Evolutionary conservation across 1,140 invertebrate species (phyloP), one percentile per base, ranked within the genome.

Genomic region (Theocolax elegans): DNA sequence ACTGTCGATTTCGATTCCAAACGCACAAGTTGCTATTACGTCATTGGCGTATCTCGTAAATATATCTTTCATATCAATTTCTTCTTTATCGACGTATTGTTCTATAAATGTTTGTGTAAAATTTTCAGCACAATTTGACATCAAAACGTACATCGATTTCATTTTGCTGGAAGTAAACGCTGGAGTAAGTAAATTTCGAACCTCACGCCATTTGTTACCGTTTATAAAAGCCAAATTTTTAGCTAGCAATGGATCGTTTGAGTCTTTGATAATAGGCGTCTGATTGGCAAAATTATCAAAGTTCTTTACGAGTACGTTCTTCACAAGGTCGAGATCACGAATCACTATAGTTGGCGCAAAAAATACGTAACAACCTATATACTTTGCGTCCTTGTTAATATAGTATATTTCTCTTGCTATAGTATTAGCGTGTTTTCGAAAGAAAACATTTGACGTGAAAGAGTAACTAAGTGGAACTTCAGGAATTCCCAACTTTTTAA

Each of bases 291-390:
- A 92, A 75, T 89, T 77, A 15, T 91, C 89, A 71, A 91, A 91
- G 71, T 92, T 89, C 76, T 90, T 91, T 0, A 91, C 82, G 0
- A 87, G 87, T 78, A 91, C 90, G 40, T 86, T 92, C 88, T 77
- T 90, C 90, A 0, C 91, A 83, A 0, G 85, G 81, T 91, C 89
- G 0, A 87, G 87, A 79, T 92, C 91, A 35, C 87, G 85, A 1
- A 91, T 72, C 10, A 91, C 63, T n/a, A 91, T 75, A 9, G 85
- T 74, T 0, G 89, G 89, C 3, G 8, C 4, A 0, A 80, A 53
- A n/a, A 64, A 64, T 3, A 40, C 1, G 21, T 64, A 25, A 9
- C 17, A 15, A 6, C 62, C 62, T 1, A 64, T 4, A 13, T 64
- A 64, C 19, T 53, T 51, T 4, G 62, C 62, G 0, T 53, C 19